Evolutionary conservation across 2,888 invertebrate species (phyloP).

Genomic region (Drosophila trichaetosa): DNA sequence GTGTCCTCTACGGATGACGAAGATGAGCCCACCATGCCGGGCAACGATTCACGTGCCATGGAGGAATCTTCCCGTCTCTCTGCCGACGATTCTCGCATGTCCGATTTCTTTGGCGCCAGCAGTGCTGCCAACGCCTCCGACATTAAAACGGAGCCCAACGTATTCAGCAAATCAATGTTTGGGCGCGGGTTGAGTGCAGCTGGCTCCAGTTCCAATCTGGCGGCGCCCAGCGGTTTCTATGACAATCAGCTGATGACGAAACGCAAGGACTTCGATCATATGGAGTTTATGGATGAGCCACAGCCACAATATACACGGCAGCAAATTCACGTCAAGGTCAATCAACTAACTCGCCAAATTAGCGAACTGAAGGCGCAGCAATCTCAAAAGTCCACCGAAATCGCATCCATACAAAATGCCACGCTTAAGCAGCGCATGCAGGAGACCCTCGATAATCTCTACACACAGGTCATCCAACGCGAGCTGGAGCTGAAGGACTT

Average conservation of each 20-base stretch:
- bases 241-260: conserved; percentile 70
- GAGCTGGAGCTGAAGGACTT: conserved; percentile 88
- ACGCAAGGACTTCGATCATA: conserved; percentile 80
- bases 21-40: conserved; percentile 89
- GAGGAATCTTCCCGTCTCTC: conserved; percentile 92
- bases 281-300: conserved; percentile 76
- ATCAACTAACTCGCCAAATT: conserved; percentile 90
- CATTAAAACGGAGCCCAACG: conserved; percentile 76
- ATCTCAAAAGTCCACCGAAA: conserved; percentile 92
- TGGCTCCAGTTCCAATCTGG: conserved; percentile 82
- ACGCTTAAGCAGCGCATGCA: conserved; percentile 93
- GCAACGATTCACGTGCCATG: conserved; percentile 84
- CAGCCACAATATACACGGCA: conserved; percentile 84
- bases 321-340: conserved; percentile 88
- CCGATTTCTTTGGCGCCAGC: conserved; percentile 88
- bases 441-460: conserved; percentile 91
- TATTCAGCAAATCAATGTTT: conserved; percentile 84
- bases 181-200: conserved; percentile 75
- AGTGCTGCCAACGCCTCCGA: conserved; percentile 60
- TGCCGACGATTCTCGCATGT: conserved; percentile 90
- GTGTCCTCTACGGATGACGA: conserved; percentile 94
- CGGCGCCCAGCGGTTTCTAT: conserved; percentile 79
- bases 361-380: conserved; percentile 90
- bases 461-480: conserved; percentile 92
- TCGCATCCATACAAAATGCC: conserved; percentile 93